Evolutionary conservation across 2,113 vertebrate genomes (phyloP).

Genomic region (Hyperopisus bebe): DNA sequence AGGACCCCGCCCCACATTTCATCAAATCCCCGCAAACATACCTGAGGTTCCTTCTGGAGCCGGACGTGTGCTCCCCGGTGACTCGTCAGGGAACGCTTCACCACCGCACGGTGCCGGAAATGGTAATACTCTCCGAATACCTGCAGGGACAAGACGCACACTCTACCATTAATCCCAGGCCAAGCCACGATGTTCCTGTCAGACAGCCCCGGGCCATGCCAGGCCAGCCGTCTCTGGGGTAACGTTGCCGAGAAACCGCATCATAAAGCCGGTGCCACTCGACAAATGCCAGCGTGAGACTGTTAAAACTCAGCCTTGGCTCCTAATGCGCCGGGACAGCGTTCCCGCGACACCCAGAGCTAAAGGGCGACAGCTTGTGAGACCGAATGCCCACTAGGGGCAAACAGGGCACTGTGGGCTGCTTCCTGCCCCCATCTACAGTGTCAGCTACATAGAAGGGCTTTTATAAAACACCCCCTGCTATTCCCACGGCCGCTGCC

Average conservation of each 20-base stretch:
- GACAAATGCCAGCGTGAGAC: not conserved
- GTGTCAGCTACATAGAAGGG: not conserved
- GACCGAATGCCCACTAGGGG: not conserved
- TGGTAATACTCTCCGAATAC: constrained; percentile 92
- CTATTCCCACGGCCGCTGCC: not conserved
- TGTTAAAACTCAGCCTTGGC: not conserved
- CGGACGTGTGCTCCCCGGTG: constrained; percentile 69
- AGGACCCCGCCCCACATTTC: not conserved
- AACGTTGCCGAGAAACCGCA: not conserved
- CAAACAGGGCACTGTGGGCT: not conserved
- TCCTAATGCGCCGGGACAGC: not conserved
- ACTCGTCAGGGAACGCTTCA: constrained; percentile 75
- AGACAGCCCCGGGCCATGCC: not conserved
- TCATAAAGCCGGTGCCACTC: not conserved
- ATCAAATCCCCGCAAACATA: constrained; percentile 41
- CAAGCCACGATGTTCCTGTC: not conserved
- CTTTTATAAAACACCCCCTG: not conserved
- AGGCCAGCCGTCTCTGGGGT: not conserved
- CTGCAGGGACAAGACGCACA: constrained; percentile 53
- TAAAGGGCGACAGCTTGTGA: not conserved
- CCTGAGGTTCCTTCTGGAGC: constrained; percentile 77
- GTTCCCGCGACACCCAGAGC: not conserved
- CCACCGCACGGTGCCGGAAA: constrained; percentile 77
- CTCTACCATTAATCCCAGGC: not conserved
- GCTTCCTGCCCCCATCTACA: not conserved